phyloP scores from a whole-genome alignment of 2,797 vertebrate genomes.

The Aselliscus stoliczkanus region DNA sequence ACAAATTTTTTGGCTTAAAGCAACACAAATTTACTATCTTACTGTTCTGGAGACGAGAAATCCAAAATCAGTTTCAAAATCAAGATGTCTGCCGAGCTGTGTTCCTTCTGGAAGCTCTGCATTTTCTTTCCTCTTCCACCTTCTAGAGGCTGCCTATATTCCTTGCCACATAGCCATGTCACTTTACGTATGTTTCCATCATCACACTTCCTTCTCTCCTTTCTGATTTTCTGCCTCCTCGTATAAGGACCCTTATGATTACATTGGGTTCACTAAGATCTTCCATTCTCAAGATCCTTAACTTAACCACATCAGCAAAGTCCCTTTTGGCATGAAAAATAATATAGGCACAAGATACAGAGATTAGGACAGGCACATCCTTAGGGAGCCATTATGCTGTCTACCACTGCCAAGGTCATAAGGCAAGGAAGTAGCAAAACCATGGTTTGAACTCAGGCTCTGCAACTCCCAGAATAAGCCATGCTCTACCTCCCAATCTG shows the following conservation, averaged over 20 bases:
- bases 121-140: not conserved
- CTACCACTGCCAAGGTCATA: not conserved
- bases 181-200: too few species aligned
- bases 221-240: not conserved
- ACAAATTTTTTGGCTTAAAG: not conserved
- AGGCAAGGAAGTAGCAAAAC: not conserved
- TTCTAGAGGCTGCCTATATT: not conserved
- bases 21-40: not conserved
- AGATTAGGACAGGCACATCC: not conserved
- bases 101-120: not conserved
- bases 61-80: not conserved
- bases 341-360: rapidly evolving
- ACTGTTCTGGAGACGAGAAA: not conserved
- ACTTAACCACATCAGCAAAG: not conserved
- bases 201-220: not conserved
- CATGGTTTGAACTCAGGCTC: not conserved
- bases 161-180: not conserved
- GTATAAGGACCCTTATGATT: not conserved
- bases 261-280: not conserved
- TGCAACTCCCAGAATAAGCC: not conserved
- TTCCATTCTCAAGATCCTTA: not conserved
- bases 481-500: not conserved
- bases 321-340: not conserved
- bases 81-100: not conserved
- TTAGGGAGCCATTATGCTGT: not conserved